Conservation (phyloP, 2,888 invertebrate species). For the Callosobruchus maculatus region DNA sequence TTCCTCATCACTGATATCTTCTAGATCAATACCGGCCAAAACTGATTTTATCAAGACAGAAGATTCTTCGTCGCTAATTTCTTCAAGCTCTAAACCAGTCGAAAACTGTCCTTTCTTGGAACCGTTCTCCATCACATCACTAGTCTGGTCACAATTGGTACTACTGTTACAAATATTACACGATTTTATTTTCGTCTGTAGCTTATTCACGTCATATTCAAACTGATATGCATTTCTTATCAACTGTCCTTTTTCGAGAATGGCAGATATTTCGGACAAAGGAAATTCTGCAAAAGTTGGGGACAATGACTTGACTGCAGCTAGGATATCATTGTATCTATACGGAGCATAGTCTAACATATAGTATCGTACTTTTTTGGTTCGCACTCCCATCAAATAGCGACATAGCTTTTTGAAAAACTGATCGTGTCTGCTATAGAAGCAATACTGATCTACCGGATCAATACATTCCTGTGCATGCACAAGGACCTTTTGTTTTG, state of each 20-base stretch:
- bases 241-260: neutral
- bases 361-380: neutral
- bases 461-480: neutral
- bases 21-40: too few species aligned
- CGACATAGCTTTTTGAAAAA: neutral
- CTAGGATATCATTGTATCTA: neutral
- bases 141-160: too few species aligned
- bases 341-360: neutral
- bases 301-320: neutral
- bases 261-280: neutral
- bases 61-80: neutral
- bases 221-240: neutral
- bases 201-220: neutral
- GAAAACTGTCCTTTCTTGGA: neutral
- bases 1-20: neutral
- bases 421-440: neutral
- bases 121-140: neutral
- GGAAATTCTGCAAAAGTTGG: neutral
- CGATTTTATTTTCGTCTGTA: neutral
- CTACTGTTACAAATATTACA: neutral
- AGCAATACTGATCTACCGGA: neutral
- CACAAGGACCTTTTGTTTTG: neutral
- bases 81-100: neutral
- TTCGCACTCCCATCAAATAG: neutral
- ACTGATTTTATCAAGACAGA: neutral